Percentiles rank a stretch among this genome's conserved stretches.
These are phyloP conservation scores for Rhogogaster chlorosoma DNA, from an alignment of 2,888 invertebrate species.

Conservation along the genomic window DNA sequence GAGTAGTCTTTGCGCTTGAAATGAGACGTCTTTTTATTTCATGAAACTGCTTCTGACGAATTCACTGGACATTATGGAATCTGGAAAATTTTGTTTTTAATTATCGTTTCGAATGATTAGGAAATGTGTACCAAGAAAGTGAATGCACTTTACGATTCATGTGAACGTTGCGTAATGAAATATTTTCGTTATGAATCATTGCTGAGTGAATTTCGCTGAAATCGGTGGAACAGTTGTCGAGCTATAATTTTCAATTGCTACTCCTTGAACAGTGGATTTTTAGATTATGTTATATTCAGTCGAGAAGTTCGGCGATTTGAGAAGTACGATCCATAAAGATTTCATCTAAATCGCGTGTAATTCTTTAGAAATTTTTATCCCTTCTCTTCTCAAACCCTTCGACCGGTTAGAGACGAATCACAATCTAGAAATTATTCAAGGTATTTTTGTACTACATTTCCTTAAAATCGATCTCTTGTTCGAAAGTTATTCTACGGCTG, in stretches of 20 bases:
- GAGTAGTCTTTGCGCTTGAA: neutral
- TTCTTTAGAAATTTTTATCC: neutral
- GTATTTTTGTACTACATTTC: neutral
- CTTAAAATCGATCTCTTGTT: neutral
- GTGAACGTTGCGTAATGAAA: neutral
- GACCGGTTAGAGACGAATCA: neutral
- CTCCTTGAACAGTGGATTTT: neutral
- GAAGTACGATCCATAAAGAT: neutral
- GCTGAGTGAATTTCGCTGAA: neutral
- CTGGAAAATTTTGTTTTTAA: neutral
- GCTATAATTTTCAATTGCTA: neutral
- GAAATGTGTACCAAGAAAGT: neutral
- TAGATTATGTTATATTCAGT: neutral
- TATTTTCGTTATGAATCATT: neutral
- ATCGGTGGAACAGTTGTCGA: neutral
- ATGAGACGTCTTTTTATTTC: neutral
- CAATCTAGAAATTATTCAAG: neutral
- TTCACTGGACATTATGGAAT: too few species aligned
- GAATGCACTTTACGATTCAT: too few species aligned
- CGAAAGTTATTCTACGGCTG: neutral
- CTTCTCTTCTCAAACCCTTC: neutral
- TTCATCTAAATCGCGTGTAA: too few species aligned
- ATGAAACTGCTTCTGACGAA: neutral
- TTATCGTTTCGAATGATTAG: neutral
- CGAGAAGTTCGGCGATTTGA: neutral